Evolutionary conservation across 2,888 invertebrate species (phyloP).

Genomic region (Dusona sp.): DNA sequence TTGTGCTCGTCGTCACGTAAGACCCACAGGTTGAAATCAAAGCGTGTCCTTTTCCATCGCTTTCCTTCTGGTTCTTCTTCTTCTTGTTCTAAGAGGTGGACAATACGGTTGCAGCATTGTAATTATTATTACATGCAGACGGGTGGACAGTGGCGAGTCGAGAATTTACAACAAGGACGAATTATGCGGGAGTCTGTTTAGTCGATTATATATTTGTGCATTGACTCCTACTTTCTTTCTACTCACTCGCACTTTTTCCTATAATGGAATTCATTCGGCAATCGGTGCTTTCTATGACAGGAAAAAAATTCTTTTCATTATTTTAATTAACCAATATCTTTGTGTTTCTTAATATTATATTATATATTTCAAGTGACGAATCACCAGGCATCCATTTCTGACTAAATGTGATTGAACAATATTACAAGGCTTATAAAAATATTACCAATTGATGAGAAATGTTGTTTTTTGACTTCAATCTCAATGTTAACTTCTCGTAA

Average conservation of each 20-base stretch:
- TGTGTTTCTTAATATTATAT: too few relatives aligned
- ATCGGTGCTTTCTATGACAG: not conserved
- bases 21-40: slow-evolving; percentile 44
- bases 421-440: not conserved
- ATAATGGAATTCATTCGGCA: slow-evolving; percentile 11
- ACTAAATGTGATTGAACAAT: not conserved
- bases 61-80: slow-evolving; percentile 26
- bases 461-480: not conserved
- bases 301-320: not conserved
- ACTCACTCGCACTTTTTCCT: not conserved
- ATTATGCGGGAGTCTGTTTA: not conserved
- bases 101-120: slow-evolving; percentile 49
- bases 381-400: not conserved
- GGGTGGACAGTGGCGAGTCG: slow-evolving; percentile 1
- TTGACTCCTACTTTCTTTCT: slow-evolving; percentile 41
- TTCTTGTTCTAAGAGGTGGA: not conserved
- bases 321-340: not conserved
- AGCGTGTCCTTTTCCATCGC: slow-evolving; percentile 31
- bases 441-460: not conserved
- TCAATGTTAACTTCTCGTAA: not conserved
- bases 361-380: too few relatives aligned
- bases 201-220: not conserved
- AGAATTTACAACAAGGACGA: slow-evolving; percentile 55
- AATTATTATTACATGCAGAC: slow-evolving; percentile 44
- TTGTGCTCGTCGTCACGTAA: slow-evolving; percentile 63